Evolutionary conservation across 2,797 vertebrate species (phyloP).

Genomic region (Megalops cyprinoides): DNA sequence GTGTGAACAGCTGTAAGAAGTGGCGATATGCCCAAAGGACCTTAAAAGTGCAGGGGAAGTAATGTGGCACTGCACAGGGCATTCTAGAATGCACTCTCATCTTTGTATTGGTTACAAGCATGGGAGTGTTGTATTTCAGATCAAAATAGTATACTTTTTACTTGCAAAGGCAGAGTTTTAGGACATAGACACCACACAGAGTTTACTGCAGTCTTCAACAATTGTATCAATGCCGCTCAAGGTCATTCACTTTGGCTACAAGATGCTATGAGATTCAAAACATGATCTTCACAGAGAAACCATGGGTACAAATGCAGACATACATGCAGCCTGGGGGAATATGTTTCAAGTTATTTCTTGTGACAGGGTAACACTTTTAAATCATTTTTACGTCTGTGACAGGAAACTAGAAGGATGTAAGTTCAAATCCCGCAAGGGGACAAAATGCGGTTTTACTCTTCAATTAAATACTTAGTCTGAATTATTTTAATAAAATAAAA

Average conservation of each 20-base stretch:
- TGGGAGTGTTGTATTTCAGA: neutral
- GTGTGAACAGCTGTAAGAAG: conserved; percentile 56
- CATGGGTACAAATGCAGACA: neutral
- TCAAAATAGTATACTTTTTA: too few relatives aligned
- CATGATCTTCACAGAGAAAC: neutral
- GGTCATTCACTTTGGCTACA: neutral
- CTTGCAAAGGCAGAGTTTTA: neutral
- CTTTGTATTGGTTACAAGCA: neutral
- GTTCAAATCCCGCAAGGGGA: neutral
- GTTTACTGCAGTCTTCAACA: neutral
- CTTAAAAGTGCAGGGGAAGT: conserved; percentile 3
- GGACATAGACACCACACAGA: neutral
- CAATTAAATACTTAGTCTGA: neutral
- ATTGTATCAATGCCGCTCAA: neutral
- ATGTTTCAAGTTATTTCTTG: neutral
- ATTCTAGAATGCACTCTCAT: conserved; percentile 1
- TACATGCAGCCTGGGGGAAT: neutral
- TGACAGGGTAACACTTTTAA: too few relatives aligned
- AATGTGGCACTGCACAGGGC: neutral
- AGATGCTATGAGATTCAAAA: neutral
- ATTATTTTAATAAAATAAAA: neutral
- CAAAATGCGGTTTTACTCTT: neutral
- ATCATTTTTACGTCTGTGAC: neutral
- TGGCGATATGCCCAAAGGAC: conserved; percentile 40
- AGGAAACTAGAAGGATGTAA: neutral